These are phyloP conservation scores for Tenthredo livida DNA, from an alignment of 2,888 invertebrate species.

Conservation along the genomic window DNA sequence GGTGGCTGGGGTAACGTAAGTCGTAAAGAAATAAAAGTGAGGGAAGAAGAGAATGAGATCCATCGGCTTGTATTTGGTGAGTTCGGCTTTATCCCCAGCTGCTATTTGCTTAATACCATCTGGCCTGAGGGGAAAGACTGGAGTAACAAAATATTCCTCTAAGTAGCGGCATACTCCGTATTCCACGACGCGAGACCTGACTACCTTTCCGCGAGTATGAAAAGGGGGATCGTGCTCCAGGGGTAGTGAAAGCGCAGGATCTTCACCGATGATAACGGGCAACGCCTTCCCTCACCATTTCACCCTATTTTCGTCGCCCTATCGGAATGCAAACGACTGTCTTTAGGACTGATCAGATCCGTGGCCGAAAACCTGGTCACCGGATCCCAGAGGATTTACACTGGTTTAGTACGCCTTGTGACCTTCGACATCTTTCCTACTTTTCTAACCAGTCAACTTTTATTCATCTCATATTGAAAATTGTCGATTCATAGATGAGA, in stretches of 20 bases:
- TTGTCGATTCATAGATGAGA: background rate
- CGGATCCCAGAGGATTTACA: background rate
- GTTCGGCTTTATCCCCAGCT: slow-evolving; percentile 30
- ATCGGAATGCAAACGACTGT: slow-evolving; percentile 38
- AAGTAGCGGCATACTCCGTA: slow-evolving; percentile 24
- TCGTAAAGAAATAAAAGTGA: background rate
- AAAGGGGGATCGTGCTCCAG: slow-evolving; percentile 17
- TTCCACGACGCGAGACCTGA: slow-evolving; percentile 4
- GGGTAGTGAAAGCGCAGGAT: background rate
- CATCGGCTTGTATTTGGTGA: slow-evolving; percentile 26
- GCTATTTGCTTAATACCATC: slow-evolving; percentile 45
- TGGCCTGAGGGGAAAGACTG: slow-evolving; percentile 10
- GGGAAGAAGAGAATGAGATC: background rate
- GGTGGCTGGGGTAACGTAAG: background rate
- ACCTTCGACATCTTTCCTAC: background rate
- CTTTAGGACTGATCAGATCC: slow-evolving; percentile 24
- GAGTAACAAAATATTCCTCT: slow-evolving; percentile 41
- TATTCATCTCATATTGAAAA: background rate
- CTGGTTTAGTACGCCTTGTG: background rate
- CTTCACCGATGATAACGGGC: slow-evolving; percentile 14
- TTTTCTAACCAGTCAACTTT: background rate
- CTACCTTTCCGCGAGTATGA: slow-evolving; percentile 21
- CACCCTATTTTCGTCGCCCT: slow-evolving; percentile 18
- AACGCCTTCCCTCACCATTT: slow-evolving; percentile 16
- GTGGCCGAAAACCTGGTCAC: background rate